Evolutionary conservation across 2,113 vertebrate genomes (phyloP), one percentile per base, ranked within the genome.

Genomic region (Rhegmatorhina hoffmannsi): DNA sequence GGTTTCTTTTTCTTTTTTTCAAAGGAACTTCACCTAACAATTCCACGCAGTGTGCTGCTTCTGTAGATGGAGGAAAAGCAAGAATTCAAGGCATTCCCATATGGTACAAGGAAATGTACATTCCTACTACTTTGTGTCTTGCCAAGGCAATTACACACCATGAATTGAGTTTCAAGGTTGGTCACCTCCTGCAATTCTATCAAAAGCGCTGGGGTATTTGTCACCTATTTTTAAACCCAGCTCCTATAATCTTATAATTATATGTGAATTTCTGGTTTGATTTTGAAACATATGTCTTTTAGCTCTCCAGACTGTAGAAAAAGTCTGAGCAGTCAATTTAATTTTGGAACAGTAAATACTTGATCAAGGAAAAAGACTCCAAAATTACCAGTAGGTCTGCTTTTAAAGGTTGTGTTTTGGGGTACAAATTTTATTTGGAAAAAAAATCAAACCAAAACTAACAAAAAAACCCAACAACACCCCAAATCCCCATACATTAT

Each of bases 101-200:
- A 91, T 8, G 36, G 67, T 84, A 90, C 20, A 91, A 90, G 59
- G 46, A 92, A 95, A 74, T 43, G 11, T 60, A 77, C 44, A 36
- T 86, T 90, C 87, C 86, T 88, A n/a, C 72, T 84, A 87, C 46
- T 95, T 77, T 93, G 72, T 90, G 59, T 55, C 59, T 96, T 92
- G 62, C 53, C 84, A 89, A 94, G 62, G 92, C 82, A 95, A 95
- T 95, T 97, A 93, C 50, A 86, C 21, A 91, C 46, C 63, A 58
- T 73, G 87, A 92, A 95, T 88, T 94, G 89, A 88, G 84, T 93
- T 96, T 95, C 93, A 94, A 93, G 90, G 82, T 83, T 94, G 87
- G 47, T 67, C 82, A 93, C 50, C 82, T 96, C 21, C 68, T 84
- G 47, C 64, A 92, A 90, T 94, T 93, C 85, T 77, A 33, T 92